Evolutionary conservation across 1,140 invertebrate species (phyloP), one percentile per base, ranked within the genome.

Genomic region (Pseudomyrmex cubaensis): DNA sequence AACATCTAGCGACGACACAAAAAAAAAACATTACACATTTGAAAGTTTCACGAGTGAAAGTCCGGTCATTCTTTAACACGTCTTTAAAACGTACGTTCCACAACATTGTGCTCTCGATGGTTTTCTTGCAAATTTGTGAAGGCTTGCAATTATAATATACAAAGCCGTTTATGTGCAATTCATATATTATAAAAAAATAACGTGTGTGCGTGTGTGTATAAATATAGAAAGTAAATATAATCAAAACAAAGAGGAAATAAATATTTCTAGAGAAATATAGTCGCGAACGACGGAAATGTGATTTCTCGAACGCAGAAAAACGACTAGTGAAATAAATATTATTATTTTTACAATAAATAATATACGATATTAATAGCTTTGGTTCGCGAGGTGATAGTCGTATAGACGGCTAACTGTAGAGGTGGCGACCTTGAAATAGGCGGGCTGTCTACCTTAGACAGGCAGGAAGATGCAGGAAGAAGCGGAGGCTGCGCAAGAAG

Each of bases 391-490:
- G 22, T 20, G 20, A 56, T 78, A 10, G 35, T 12, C 67, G 15
- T 44, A 3, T 3, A 46, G 54, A 50, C 57, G 25, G 64, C 46
- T 70, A 78, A 78, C 76, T 59, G 50, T 54, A 50, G 46, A 72
- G 46, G 50, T 61, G 57, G 35, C 78, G 85, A 73, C 85, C 87
- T 77, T 90, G 87, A 82, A 75, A 69, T 80, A 59, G 25, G 35
- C 15, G 25, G 64, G n/a, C 54, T 72, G 82, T 89, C 85, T 83
- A 80, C 82, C 64, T 48, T 67, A 63, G 82, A 86, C 74, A 77
- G 67, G 61, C 73, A 66, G 83, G 83, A 85, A 82, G 76, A 85
- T 82, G 66, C 62, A 61, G 82, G 73, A 84, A 85, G 82, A 67
- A 67, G 52, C 66, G 48, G n/a, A 85, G 77, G 67, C 46, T 35